Base-by-base conservation (phyloP, 2,888 invertebrate species). In the Smittia aterrima region DNA sequence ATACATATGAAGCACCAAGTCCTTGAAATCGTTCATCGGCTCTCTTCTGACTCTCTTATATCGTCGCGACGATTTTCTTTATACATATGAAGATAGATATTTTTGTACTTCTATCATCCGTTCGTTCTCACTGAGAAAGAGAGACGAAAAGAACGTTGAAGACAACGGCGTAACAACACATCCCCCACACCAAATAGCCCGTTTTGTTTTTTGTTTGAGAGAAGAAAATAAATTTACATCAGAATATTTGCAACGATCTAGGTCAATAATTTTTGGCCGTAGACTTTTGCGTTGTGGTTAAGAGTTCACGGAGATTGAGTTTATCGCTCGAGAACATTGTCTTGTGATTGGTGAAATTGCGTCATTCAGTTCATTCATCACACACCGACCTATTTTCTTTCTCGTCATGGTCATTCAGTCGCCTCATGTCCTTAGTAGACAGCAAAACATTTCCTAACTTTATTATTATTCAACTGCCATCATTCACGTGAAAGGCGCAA, bases 11-110 rank as follows among this genome's bases (percentile, higher is more conserved):
- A 22, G 47, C 47, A 71, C 27, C 72, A 72, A 72, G 72, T 72
- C 72, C 72, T 72, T 72, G 72, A 72, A 72, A 38, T 62, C 72
- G 72, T 72, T 72, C 72, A 72, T 54, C 58, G 72, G 70, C 38
- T 18, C 58, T 72, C 72, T 72, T 27, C 40, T 32, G 53, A 38
- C 40, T 72, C 72, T 72, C 38, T 47, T 72, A 22, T 62, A 40
- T 62, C 72, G 72, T 62, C 58, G 72, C 58, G 72, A 72, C 72
- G 41, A 20, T 20, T 54, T 58, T 58, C 13, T 13, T 58, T 20
- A 58, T 22, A 22, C 58, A 58, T 58, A 11, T 22, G 22, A 22
- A 58, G 58, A 58, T 47, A 47, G 41, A 68, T 71, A 54, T 71
- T 32, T 54, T 27, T 71, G n/a, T 54, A 25, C 27, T 32, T 70